Base-by-base conservation (phyloP, 1,140 invertebrate genomes). In the Drosophila pectinifera region DNA sequence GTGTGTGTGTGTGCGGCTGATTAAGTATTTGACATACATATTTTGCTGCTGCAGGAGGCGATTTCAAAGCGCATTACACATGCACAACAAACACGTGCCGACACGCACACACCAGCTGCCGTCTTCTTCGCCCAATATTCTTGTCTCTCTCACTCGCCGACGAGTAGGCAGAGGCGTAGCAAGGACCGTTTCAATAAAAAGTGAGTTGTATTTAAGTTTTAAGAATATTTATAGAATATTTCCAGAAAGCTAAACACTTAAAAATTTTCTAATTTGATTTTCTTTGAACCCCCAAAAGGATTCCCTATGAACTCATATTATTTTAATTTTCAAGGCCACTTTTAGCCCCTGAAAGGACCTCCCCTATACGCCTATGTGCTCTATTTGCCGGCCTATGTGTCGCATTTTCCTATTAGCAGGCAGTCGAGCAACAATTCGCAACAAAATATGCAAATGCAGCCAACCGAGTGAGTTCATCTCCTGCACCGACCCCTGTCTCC, bases 11-110 rank as follows among this genome's bases (percentile, higher is more conserved):
- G 79, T 79, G 83, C 79, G 65, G 75, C 75, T 86, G 83, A 86
- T 86, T 86, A 86, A 79, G 72, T 83, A 86, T 86, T 79, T 83
- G 83, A 88, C 83, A 88, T 86, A 88, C 75, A 83, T 88, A 79
- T 76, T 69, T 79, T 26, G 62, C 78, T 58, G 68, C 63, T 81
- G 80, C 80, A 59, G 39, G 36, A 51, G 31, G 48, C 46, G 48
- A 74, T 61, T 68, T 82, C 78, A 82, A 88, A 86, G 69, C 74
- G 75, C 80, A 79, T 82, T 82, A 88, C 78, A 82, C 79, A 88
- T 79, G 67, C 75, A 83, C 88, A 86, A 80, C 77, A 86, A 86
- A 86, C 83, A 88, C 83, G 79, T 86, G 70, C 79, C 62, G 70
- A 61, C 78, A 86, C 74, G 73, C 82, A 86, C 73, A 57, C 72